A percentile compares a stretch with the other conserved stretches of the same genome.
Conservation (phyloP, 2,113 vertebrate genomes). For the Peromyscus maniculatus region DNA sequence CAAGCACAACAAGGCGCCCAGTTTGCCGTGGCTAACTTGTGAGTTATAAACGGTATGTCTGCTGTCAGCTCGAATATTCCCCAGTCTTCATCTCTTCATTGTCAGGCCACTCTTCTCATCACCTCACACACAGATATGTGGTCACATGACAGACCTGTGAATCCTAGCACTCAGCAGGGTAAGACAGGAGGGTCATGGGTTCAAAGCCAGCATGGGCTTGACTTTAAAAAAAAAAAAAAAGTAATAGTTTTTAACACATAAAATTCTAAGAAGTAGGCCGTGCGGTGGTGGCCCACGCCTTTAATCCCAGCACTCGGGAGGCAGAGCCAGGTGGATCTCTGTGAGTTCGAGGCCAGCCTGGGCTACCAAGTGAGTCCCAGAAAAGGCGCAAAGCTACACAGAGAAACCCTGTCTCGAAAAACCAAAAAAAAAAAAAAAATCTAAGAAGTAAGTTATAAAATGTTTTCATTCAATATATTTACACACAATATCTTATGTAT, state of each 20-base stretch:
- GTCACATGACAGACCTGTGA: background rate
- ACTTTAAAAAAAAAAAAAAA: background rate
- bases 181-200: background rate
- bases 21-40: slow-evolving; percentile 20
- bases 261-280: too few relatives aligned
- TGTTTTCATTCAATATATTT: slow-evolving; percentile 1
- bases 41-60: background rate
- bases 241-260: background rate
- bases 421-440: background rate
- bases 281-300: too few relatives aligned
- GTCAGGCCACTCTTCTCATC: background rate
- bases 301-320: too few relatives aligned
- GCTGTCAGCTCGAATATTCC: background rate
- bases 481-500: background rate
- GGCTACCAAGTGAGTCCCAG: too few relatives aligned
- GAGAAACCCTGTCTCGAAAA: too few relatives aligned
- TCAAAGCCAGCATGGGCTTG: background rate
- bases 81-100: slow-evolving; percentile 22
- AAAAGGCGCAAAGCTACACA: too few relatives aligned
- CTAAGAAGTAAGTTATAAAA: slow-evolving; percentile 44
- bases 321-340: too few relatives aligned
- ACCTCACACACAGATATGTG: slow-evolving; percentile 2
- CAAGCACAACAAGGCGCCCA: background rate
- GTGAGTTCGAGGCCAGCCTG: too few relatives aligned
- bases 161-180: background rate